Evolutionary conservation across 2,888 invertebrate genomes (phyloP).

Genomic region (Anoplius nigerrimus): DNA sequence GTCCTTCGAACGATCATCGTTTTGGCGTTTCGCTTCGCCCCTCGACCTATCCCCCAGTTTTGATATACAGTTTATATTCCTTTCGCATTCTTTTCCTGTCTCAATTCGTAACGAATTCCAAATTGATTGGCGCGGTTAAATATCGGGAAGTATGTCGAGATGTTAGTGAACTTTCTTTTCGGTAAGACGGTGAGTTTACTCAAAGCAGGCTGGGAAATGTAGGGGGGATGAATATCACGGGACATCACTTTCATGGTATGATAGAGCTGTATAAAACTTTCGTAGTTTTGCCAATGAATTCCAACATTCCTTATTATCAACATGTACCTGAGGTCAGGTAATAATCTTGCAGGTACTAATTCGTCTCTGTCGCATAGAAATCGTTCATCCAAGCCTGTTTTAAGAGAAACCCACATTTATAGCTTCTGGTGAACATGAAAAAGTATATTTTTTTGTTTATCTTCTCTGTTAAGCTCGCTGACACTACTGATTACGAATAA

Average conservation of each 20-base stretch:
- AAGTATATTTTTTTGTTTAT: conserved; percentile 38
- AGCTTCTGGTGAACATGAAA: conserved; percentile 38
- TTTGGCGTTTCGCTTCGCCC: conserved; percentile 39
- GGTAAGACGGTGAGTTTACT: neutral
- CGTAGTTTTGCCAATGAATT: too few species aligned
- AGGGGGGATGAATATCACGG: too few species aligned
- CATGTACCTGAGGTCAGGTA: too few species aligned
- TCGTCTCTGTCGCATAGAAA: conserved; percentile 22
- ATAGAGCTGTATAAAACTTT: too few species aligned
- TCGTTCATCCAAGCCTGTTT: conserved; percentile 8
- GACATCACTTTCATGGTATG: too few species aligned
- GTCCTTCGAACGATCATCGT: conserved; percentile 15
- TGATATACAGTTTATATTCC: neutral
- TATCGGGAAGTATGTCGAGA: neutral
- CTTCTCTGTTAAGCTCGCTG: conserved; percentile 27
- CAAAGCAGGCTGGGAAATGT: too few species aligned
- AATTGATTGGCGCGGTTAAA: too few species aligned
- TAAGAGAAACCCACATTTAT: conserved; percentile 26
- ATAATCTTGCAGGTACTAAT: too few species aligned
- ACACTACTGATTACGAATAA: conserved; percentile 48
- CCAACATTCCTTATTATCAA: too few species aligned
- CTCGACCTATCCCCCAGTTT: conserved; percentile 42
- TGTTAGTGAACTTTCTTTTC: conserved; percentile 19
- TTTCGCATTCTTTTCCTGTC: too few species aligned
- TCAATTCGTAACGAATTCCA: too few species aligned